Evolutionary conservation across 2,797 vertebrate species (phyloP).

Genomic region (Agapornis canus): DNA sequence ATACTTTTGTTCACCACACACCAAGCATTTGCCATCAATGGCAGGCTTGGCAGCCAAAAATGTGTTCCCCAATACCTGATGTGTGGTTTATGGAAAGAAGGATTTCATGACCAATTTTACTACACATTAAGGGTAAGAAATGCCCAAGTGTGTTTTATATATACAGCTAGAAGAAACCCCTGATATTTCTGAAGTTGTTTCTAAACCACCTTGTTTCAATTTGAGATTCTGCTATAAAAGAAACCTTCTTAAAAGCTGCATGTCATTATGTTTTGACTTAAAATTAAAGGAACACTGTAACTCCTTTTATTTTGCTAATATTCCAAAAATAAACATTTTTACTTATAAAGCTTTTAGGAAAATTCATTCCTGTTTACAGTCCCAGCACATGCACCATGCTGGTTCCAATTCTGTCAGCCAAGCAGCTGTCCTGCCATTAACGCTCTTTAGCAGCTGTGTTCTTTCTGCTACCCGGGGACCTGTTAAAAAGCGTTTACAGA

Average conservation of each 20-base stretch:
- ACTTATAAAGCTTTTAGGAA: slow-evolving; percentile 78
- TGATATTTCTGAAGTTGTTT: slow-evolving; percentile 62
- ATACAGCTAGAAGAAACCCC: slow-evolving; percentile 26
- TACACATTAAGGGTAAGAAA: slow-evolving; percentile 26
- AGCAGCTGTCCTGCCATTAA: slow-evolving; percentile 73
- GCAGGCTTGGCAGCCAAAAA: neutral
- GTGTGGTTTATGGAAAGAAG: slow-evolving; percentile 51
- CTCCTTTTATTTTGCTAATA: slow-evolving; percentile 80
- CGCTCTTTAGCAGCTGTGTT: slow-evolving; percentile 70
- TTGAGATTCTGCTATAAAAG: slow-evolving; percentile 66
- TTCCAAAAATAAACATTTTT: slow-evolving; percentile 79
- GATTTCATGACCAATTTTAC: slow-evolving; percentile 66
- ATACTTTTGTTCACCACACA: neutral
- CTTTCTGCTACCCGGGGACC: slow-evolving; percentile 63
- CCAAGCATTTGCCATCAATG: neutral
- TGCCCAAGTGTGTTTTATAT: neutral
- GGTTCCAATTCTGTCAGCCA: slow-evolving; percentile 78
- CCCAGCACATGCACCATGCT: slow-evolving; percentile 48
- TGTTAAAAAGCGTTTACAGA: slow-evolving; percentile 52
- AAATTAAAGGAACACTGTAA: slow-evolving; percentile 75
- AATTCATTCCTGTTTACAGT: slow-evolving; percentile 79
- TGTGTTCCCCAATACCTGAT: neutral
- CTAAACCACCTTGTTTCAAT: slow-evolving; percentile 60
- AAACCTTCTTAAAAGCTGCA: slow-evolving; percentile 70
- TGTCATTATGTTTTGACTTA: slow-evolving; percentile 74